Percentiles rank a stretch among this genome's conserved stretches.
phyloP scores from a whole-genome alignment of 2,888 invertebrate species.

The Lymantria dispar region DNA sequence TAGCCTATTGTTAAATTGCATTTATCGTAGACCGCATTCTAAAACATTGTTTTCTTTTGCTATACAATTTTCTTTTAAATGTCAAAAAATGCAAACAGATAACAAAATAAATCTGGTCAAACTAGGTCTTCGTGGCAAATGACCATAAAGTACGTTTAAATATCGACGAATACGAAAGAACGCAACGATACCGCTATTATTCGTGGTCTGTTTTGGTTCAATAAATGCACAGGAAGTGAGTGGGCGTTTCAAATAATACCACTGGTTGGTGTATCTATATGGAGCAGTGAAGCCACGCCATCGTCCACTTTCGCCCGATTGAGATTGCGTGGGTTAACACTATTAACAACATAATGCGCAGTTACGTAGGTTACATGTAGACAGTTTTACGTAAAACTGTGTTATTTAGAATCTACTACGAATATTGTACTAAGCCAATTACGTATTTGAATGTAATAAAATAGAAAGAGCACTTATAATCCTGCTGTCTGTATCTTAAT shows the following conservation, averaged over 20 bases:
- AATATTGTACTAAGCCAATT: neutral
- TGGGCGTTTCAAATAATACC: neutral
- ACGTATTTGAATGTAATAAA: no score
- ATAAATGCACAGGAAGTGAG: neutral
- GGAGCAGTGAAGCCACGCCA: neutral
- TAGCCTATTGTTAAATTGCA: no score
- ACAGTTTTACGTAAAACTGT: neutral
- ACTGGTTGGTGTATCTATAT: neutral
- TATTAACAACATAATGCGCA: neutral
- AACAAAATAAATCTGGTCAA: neutral
- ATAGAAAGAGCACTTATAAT: no score
- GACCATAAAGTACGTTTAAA: neutral
- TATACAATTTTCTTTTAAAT: no score
- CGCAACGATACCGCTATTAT: neutral
- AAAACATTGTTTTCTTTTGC: no score
- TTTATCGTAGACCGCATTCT: no score
- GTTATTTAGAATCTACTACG: neutral
- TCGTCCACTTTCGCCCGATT: neutral
- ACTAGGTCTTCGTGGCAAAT: neutral
- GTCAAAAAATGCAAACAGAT: no score
- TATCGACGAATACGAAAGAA: neutral
- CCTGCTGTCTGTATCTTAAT: no score
- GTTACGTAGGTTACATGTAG: neutral
- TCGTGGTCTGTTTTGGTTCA: neutral
- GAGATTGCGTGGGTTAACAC: neutral